A percentile compares a stretch with the other conserved stretches of the same genome.
Evolutionary conservation across 2,888 invertebrate genomes (phyloP).

Genomic region (Ernsta delagoae): DNA sequence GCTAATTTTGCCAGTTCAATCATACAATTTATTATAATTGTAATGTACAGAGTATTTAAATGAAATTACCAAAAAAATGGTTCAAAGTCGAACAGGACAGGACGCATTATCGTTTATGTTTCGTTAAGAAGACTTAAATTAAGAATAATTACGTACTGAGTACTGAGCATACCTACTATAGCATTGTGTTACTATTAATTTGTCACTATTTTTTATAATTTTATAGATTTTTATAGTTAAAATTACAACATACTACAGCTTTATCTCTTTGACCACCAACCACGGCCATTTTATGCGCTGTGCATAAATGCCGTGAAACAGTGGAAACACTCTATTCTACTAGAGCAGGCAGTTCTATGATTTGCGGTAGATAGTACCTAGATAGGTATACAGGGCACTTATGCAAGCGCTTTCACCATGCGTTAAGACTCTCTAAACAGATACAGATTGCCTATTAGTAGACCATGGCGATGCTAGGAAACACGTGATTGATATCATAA

Average conservation of each 20-base stretch:
- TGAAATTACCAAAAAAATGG: not conserved
- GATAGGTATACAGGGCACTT: constrained; percentile 60
- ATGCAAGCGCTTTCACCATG: constrained; percentile 78
- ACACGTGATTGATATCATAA: constrained; percentile 35
- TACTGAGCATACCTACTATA: no score
- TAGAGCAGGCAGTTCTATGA: constrained; percentile 52
- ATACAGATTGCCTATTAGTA: constrained; percentile 76
- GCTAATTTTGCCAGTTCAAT: constrained; percentile 1
- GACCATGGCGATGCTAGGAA: constrained; percentile 32
- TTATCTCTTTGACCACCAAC: no score
- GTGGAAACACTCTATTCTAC: not conserved
- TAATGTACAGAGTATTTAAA: not conserved
- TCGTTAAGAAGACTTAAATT: no score
- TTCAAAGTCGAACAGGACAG: no score
- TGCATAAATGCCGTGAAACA: no score
- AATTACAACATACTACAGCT: no score
- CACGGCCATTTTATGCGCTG: no score
- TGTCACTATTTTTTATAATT: no score
- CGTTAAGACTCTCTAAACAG: constrained; percentile 68
- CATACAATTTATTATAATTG: not conserved
- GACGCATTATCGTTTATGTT: no score
- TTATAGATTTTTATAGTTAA: no score
- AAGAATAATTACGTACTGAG: no score
- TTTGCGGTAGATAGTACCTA: constrained; percentile 59
- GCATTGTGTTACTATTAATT: no score